Conservation (phyloP, 2,113 vertebrate species). For the Chascanopsetta lugubris region DNA sequence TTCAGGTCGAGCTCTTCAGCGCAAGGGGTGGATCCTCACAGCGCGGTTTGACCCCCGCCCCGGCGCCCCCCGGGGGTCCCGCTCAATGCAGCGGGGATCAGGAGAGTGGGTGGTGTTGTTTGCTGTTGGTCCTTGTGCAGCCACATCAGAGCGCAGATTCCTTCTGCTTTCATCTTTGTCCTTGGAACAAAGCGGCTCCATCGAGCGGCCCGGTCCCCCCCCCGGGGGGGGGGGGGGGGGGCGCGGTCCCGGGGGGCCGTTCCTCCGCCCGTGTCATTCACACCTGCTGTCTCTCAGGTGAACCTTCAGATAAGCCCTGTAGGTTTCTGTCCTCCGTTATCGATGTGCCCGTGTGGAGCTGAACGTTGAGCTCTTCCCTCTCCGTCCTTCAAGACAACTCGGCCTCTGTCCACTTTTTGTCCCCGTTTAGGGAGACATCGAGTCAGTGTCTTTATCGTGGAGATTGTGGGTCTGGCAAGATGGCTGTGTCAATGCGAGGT, state of each 20-base stretch:
- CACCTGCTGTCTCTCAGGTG: slow-evolving; percentile 59
- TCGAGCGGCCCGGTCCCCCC: slow-evolving; percentile 30
- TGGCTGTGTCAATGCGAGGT: slow-evolving; percentile 7
- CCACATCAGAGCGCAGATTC: slow-evolving; percentile 50
- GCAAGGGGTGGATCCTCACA: too few relatives aligned
- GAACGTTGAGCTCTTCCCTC: slow-evolving; percentile 31
- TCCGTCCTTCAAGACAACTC: slow-evolving; percentile 35
- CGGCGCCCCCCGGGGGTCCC: too few relatives aligned
- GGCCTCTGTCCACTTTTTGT: slow-evolving; percentile 30
- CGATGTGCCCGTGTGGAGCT: slow-evolving; percentile 14
- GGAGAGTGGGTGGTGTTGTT: too few relatives aligned
- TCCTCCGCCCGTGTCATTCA: slow-evolving; percentile 42
- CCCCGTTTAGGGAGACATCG: slow-evolving; percentile 9
- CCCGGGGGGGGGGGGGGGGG: too few relatives aligned
- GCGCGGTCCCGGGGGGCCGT: too few relatives aligned
- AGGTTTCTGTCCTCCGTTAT: slow-evolving; percentile 55
- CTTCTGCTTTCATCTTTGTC: slow-evolving; percentile 54
- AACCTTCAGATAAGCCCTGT: slow-evolving; percentile 43
- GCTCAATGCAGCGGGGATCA: too few relatives aligned
- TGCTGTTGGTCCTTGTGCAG: too few relatives aligned
- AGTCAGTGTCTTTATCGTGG: slow-evolving; percentile 26
- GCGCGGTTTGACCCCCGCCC: too few relatives aligned
- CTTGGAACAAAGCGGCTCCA: slow-evolving; percentile 31
- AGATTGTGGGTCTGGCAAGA: not conserved
- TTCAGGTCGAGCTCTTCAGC: too few relatives aligned